A percentile compares a stretch with the other conserved stretches of the same genome.
phyloP scores from a whole-genome alignment of 1,140 invertebrate genomes.

The Stegodyphus dumicola region DNA sequence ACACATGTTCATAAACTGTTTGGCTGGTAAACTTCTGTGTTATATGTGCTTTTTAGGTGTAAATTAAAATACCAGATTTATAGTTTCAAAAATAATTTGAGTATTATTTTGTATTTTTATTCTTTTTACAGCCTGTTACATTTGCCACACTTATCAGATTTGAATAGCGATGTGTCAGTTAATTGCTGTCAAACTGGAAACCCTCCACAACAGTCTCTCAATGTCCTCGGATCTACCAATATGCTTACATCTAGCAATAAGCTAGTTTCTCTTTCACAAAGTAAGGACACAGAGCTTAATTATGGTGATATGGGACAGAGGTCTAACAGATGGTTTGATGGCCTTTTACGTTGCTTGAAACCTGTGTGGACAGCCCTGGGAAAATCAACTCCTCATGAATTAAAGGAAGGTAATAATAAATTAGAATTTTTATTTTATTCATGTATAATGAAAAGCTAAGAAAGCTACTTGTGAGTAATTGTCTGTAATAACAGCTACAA shows the following conservation, averaged over 20 bases:
- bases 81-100: not conserved
- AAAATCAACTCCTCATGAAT: conserved; percentile 66
- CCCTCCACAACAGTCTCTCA: not conserved
- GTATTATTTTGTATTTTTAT: not conserved
- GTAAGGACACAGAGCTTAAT: conserved; percentile 63
- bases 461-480: no score
- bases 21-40: not conserved
- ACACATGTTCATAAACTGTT: not conserved
- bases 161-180: conserved; percentile 68
- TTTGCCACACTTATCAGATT: conserved; percentile 76
- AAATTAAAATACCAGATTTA: no score
- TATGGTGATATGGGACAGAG: conserved; percentile 36
- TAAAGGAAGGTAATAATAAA: conserved; percentile 44
- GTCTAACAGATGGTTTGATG: conserved; percentile 77
- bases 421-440: not conserved
- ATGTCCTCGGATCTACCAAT: conserved; percentile 3
- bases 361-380: conserved; percentile 87
- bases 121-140: conserved; percentile 74
- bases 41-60: not conserved
- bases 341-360: conserved; percentile 85
- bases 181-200: not conserved
- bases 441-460: no score
- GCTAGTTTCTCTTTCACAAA: conserved; percentile 13
- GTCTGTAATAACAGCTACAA: no score
- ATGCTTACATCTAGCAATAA: conserved; percentile 7